A percentile compares a stretch with the other conserved stretches of the same genome.
Evolutionary conservation across 1,140 invertebrate genomes (phyloP).

Genomic region (Berghia stephanieae): DNA sequence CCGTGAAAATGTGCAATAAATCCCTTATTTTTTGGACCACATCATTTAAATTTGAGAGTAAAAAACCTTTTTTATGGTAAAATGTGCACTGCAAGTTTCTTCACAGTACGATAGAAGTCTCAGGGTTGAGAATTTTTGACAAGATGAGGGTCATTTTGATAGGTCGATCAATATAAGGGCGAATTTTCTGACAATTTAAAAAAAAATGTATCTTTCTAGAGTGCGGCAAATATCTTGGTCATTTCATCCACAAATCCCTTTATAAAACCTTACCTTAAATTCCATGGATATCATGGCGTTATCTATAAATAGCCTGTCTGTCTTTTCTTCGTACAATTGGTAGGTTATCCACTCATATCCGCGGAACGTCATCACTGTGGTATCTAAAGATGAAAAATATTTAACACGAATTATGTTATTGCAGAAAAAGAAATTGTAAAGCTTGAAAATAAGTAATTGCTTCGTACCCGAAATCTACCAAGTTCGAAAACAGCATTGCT

Average conservation of each 20-base stretch:
- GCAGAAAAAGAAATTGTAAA: not conserved
- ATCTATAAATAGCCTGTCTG: conserved; percentile 87
- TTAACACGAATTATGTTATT: not conserved
- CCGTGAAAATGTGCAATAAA: too few species aligned
- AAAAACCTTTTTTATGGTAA: too few species aligned
- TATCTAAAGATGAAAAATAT: conserved; percentile 71
- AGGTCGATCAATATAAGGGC: too few species aligned
- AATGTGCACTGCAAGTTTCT: too few species aligned
- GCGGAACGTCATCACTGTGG: conserved; percentile 84
- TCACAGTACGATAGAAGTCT: too few species aligned
- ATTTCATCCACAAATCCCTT: not conserved
- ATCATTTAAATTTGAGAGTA: too few species aligned
- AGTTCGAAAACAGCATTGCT: not conserved
- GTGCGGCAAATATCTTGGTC: too few species aligned
- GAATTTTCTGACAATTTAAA: too few species aligned
- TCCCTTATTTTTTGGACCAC: too few species aligned
- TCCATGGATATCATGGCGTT: conserved; percentile 85
- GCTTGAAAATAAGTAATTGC: not conserved
- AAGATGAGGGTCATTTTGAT: too few species aligned
- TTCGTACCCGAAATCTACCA: conserved; percentile 43
- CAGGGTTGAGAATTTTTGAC: too few species aligned
- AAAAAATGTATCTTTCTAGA: too few species aligned
- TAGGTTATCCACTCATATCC: conserved; percentile 93
- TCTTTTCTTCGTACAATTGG: conserved; percentile 86
- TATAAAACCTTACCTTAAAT: conserved; percentile 77